phyloP scores from a whole-genome alignment of 2,888 invertebrate species.

The Lochmaea capreae region DNA sequence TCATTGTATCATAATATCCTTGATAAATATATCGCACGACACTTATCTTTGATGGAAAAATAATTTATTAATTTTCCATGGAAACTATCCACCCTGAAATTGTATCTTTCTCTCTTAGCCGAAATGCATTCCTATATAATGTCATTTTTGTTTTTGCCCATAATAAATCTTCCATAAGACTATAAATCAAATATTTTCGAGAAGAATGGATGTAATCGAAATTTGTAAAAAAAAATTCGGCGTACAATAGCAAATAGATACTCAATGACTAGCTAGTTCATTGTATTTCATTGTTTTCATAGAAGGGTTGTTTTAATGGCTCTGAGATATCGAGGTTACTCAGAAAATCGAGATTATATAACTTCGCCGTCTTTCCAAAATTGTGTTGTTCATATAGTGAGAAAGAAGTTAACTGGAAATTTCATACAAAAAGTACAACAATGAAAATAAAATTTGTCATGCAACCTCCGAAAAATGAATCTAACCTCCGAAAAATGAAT shows the following conservation, averaged over 20 bases:
- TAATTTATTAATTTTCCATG: no score
- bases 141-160: neutral
- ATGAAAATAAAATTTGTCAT: no score
- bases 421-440: no score
- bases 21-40: no score
- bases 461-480: no score
- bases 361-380: neutral
- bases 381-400: neutral
- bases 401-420: neutral
- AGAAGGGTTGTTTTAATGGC: neutral
- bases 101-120: neutral
- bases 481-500: no score
- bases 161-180: neutral
- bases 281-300: slow-evolving; percentile 14
- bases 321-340: slow-evolving; percentile 8
- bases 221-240: neutral
- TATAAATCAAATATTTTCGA: neutral
- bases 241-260: slow-evolving; percentile 7
- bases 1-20: no score
- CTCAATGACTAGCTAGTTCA: slow-evolving; percentile 19
- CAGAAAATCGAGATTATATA: neutral
- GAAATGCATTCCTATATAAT: no score
- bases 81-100: no score
- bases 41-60: no score
- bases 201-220: slow-evolving; percentile 1